A percentile compares a stretch with the other conserved stretches of the same genome.
phyloP scores from a whole-genome alignment of 1,140 invertebrate genomes.

The Streblospio benedicti region DNA sequence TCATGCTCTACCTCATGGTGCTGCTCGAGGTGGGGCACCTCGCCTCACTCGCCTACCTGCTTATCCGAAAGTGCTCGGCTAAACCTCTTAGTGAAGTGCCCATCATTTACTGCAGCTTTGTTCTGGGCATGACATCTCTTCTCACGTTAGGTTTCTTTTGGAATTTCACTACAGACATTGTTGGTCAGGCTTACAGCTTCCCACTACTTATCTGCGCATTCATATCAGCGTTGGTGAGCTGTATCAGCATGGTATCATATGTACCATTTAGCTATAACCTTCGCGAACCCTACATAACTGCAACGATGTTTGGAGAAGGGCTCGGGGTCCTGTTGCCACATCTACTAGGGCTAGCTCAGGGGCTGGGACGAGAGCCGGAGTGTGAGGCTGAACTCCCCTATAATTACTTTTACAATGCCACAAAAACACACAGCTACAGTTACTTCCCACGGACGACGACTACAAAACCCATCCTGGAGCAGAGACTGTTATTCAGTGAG shows the following conservation, averaged over 20 bases:
- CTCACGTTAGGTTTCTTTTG: constrained; percentile 7
- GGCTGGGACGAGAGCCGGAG: not conserved
- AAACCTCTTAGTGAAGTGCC: constrained; percentile 4
- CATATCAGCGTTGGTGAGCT: constrained; percentile 1
- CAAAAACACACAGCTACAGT: not conserved
- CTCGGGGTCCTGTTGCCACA: constrained; percentile 7
- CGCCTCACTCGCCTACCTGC: constrained; percentile 8
- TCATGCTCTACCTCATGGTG: constrained; percentile 2
- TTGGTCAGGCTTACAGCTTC: constrained; percentile 7
- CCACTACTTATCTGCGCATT: constrained; percentile 5
- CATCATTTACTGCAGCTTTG: constrained; percentile 8
- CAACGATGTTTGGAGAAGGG: constrained; percentile 6
- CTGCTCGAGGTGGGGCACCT: constrained; percentile 7
- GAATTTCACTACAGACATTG: not conserved
- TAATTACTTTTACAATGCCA: not conserved
- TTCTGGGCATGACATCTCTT: not conserved
- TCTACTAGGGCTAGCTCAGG: constrained; percentile 5
- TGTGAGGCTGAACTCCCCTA: not conserved
- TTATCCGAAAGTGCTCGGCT: not conserved
- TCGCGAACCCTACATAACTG: constrained; percentile 9
- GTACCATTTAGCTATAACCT: constrained; percentile 4
- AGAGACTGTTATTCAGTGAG: not conserved
- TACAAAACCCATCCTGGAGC: not conserved
- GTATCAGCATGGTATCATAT: constrained; percentile 8
- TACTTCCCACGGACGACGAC: not conserved